Conservation (phyloP, 2,797 vertebrate species). For the Gallinago stenura region DNA sequence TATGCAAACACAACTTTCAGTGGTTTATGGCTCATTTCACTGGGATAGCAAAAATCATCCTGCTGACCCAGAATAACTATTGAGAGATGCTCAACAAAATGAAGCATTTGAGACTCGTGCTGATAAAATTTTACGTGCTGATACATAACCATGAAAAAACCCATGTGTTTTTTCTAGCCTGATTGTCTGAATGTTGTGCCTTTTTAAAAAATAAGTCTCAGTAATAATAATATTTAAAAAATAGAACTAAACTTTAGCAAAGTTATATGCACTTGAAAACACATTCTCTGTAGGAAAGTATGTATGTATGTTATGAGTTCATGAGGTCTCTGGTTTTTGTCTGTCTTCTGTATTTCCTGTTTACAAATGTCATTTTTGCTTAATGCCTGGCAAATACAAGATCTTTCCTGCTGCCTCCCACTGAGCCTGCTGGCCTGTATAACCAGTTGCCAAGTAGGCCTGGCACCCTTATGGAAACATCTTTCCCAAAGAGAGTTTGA, state of each 20-base stretch:
- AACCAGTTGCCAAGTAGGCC: background rate
- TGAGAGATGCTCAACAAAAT: background rate
- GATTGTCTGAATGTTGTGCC: background rate
- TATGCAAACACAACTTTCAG: background rate
- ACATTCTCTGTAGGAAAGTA: fast-evolving
- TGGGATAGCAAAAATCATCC: background rate
- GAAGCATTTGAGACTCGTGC: background rate
- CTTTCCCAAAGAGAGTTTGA: background rate
- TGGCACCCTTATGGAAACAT: background rate
- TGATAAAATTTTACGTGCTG: background rate
- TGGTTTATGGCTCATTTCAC: conserved; percentile 45
- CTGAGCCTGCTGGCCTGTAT: background rate
- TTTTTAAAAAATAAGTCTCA: background rate
- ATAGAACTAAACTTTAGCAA: background rate
- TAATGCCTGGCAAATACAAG: background rate
- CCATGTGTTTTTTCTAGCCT: background rate
- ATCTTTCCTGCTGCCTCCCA: background rate
- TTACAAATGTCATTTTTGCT: background rate
- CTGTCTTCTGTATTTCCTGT: background rate
- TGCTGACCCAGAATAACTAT: background rate
- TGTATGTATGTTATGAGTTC: background rate
- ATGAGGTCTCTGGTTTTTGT: background rate
- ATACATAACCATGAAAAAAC: background rate
- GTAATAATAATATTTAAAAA: background rate
- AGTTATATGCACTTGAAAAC: background rate